A percentile compares a stretch with the other conserved stretches of the same genome.
Evolutionary conservation across 1,140 invertebrate species (phyloP).

Genomic region (Drosophila pseudoobscura): DNA sequence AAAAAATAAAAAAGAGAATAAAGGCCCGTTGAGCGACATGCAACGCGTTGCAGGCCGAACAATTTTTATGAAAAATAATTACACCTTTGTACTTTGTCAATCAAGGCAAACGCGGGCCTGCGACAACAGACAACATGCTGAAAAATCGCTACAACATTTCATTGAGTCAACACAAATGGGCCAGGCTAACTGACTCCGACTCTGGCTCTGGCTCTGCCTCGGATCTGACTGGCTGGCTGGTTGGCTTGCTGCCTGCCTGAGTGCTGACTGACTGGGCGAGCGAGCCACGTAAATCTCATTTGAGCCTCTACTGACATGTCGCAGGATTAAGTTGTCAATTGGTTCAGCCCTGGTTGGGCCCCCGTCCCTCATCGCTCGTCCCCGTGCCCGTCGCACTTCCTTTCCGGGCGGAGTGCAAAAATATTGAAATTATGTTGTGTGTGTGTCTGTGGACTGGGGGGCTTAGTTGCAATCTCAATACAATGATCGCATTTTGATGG

Average conservation of each 20-base stretch:
- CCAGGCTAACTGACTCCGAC: constrained; percentile 47
- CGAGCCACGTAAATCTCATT: constrained; percentile 72
- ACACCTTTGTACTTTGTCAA: constrained; percentile 82
- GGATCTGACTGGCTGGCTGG: neutral
- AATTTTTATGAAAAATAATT: constrained; percentile 81
- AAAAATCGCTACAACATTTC: constrained; percentile 65
- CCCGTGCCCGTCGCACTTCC: neutral
- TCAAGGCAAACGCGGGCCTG: constrained; percentile 61
- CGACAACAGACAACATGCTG: constrained; percentile 54
- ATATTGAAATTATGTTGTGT: constrained; percentile 73
- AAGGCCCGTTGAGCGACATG: constrained; percentile 29
- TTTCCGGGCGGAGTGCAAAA: constrained; percentile 54
- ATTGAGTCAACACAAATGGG: constrained; percentile 62
- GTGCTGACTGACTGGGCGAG: constrained; percentile 24
- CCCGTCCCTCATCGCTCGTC: no score
- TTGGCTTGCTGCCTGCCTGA: no score
- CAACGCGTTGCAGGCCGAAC: constrained; percentile 18
- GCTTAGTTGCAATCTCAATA: constrained; percentile 79
- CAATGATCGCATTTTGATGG: constrained; percentile 78
- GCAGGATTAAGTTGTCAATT: constrained; percentile 82
- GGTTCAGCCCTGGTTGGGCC: constrained; percentile 32
- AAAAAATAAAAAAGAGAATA: neutral
- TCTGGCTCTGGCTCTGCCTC: no score
- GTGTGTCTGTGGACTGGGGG: constrained; percentile 15
- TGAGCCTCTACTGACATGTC: constrained; percentile 79